phyloP scores from a whole-genome alignment of 2,888 invertebrate genomes.

The Agrochola lota region DNA sequence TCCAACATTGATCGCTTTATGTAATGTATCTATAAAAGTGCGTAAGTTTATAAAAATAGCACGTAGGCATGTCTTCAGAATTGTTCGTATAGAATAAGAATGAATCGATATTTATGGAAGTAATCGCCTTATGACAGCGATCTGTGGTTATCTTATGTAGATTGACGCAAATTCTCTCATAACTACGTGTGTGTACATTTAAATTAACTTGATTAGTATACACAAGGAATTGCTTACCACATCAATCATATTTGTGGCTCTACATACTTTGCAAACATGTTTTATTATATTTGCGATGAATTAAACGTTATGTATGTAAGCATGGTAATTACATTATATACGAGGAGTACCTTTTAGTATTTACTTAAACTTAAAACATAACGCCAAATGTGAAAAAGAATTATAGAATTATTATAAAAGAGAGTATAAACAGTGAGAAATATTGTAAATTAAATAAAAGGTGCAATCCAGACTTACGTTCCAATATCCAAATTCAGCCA shows the following conservation, averaged over 20 bases:
- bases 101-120: slow-evolving; percentile 67
- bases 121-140: slow-evolving; percentile 69
- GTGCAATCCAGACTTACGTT: slow-evolving; percentile 2
- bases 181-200: slow-evolving; percentile 67
- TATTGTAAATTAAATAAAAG: slow-evolving; percentile 15
- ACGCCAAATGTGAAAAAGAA: not conserved
- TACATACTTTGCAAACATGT: slow-evolving; percentile 32
- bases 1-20: slow-evolving; percentile 34
- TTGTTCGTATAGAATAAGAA: slow-evolving; percentile 67
- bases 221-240: slow-evolving; percentile 31
- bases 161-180: slow-evolving; percentile 68
- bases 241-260: slow-evolving; percentile 47
- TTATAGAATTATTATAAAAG: too few species aligned
- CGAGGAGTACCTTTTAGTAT: not conserved
- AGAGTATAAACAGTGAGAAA: not conserved
- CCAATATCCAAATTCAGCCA: not conserved
- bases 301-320: not conserved
- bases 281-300: slow-evolving; percentile 23
- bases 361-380: not conserved
- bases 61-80: slow-evolving; percentile 44
- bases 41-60: slow-evolving; percentile 48
- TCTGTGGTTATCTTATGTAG: slow-evolving; percentile 67
- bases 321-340: not conserved
- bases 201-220: slow-evolving; percentile 61
- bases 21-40: slow-evolving; percentile 36